phyloP scores from a whole-genome alignment of 2,888 invertebrate species.

The Drosophila infuscata region DNA sequence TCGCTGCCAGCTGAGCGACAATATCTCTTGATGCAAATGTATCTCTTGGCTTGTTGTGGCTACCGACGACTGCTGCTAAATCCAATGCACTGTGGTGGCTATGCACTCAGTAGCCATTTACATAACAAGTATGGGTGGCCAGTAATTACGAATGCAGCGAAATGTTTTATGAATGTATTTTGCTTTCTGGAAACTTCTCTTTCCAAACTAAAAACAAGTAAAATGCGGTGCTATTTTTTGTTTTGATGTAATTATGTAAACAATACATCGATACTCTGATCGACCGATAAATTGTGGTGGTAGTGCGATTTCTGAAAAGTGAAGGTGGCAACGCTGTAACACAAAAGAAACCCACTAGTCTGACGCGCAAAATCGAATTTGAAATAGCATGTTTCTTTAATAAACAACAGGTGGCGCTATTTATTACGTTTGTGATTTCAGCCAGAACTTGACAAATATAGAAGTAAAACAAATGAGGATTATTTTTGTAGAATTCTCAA shows the following conservation, averaged over 20 bases:
- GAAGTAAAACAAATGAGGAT: neutral
- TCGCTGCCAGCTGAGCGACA: conserved; percentile 43
- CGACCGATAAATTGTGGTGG: conserved; percentile 31
- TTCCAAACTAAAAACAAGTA: conserved; percentile 36
- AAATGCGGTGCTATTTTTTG: neutral
- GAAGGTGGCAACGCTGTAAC: conserved; percentile 31
- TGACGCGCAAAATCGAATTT: neutral
- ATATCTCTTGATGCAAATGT: conserved; percentile 17
- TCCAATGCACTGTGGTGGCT: conserved; percentile 20
- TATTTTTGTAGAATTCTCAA: conserved; percentile 41
- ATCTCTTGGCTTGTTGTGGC: conserved; percentile 38
- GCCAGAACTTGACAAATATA: neutral
- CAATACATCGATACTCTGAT: conserved; percentile 29
- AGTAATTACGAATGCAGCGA: conserved; percentile 38
- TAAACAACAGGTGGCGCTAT: conserved; percentile 24
- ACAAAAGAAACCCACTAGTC: too few relatives aligned
- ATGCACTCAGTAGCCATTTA: conserved; percentile 34
- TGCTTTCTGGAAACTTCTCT: conserved; percentile 27
- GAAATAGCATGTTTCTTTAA: neutral
- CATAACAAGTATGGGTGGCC: conserved; percentile 18
- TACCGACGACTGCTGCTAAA: conserved; percentile 21
- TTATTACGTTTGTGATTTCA: neutral
- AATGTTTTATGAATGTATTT: conserved; percentile 57
- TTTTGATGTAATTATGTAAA: conserved; percentile 35
- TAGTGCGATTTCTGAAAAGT: neutral